These are phyloP conservation scores for Tragelaphus strepsiceros DNA, from an alignment of 2,113 vertebrate species.

Conservation along the genomic window DNA sequence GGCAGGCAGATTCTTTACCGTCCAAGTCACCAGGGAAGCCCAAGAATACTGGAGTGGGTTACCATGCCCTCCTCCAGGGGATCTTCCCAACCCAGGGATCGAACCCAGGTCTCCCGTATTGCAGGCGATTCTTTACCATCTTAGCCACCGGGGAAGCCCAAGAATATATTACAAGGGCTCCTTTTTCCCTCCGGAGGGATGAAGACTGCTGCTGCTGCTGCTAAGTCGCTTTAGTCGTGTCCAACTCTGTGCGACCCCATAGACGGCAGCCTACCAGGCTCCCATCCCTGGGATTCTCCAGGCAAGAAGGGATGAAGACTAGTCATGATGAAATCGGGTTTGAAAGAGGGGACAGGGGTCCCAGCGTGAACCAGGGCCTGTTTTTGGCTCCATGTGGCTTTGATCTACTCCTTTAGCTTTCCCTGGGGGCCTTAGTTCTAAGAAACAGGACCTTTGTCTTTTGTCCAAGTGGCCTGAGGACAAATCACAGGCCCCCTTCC, in stretches of 20 bases:
- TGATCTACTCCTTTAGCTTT: neutral
- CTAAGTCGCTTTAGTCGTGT: no score
- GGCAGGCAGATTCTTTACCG: neutral
- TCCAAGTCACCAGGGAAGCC: no score
- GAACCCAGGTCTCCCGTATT: no score
- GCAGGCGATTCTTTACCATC: neutral
- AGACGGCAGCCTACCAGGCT: no score
- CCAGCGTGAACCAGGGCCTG: neutral
- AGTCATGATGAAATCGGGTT: neutral
- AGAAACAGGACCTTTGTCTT: neutral
- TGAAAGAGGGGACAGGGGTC: accelerated
- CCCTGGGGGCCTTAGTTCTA: neutral
- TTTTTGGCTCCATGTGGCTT: neutral
- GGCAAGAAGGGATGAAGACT: neutral
- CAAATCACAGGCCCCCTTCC: accelerated
- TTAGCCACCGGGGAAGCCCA: neutral
- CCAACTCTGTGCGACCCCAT: no score
- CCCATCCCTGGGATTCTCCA: no score
- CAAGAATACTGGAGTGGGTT: no score
- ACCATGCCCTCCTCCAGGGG: no score
- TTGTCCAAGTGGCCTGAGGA: neutral
- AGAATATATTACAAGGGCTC: neutral
- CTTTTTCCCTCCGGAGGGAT: neutral
- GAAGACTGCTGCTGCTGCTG: neutral
- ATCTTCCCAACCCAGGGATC: no score